Evolutionary conservation across 2,888 invertebrate genomes (phyloP).

Genomic region (Sepioteuthis lessoniana): DNA sequence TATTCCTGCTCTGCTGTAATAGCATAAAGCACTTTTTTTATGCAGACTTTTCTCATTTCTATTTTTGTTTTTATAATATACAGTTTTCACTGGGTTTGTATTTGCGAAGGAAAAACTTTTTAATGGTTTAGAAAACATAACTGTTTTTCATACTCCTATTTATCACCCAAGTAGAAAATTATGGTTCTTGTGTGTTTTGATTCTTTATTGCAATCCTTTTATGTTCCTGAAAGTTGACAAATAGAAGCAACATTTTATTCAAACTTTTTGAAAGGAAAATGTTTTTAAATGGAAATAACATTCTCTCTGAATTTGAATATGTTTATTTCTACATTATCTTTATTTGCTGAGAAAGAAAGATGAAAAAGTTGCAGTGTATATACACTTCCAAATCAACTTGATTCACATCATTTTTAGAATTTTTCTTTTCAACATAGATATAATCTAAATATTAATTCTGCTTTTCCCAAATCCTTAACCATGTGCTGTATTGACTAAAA

Average conservation of each 20-base stretch:
- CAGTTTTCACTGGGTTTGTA: neutral
- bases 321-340: neutral
- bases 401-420: neutral
- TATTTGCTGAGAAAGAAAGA: neutral
- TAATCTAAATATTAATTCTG: slow-evolving; percentile 4
- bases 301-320: neutral
- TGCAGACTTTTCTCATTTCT: too few species aligned
- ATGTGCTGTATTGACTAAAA: neutral
- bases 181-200: neutral
- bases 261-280: neutral
- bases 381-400: neutral
- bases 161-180: neutral
- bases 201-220: neutral
- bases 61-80: neutral
- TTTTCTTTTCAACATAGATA: neutral
- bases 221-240: neutral
- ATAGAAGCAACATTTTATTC: neutral
- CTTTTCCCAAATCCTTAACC: neutral
- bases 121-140: neutral
- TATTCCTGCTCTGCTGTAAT: too few species aligned
- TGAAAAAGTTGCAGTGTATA: neutral
- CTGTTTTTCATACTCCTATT: neutral
- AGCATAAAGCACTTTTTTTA: too few species aligned
- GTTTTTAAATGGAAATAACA: neutral
- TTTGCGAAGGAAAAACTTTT: neutral